These are phyloP conservation scores for Spilarctia lutea DNA, from an alignment of 2,888 invertebrate genomes.

Conservation along the genomic window DNA sequence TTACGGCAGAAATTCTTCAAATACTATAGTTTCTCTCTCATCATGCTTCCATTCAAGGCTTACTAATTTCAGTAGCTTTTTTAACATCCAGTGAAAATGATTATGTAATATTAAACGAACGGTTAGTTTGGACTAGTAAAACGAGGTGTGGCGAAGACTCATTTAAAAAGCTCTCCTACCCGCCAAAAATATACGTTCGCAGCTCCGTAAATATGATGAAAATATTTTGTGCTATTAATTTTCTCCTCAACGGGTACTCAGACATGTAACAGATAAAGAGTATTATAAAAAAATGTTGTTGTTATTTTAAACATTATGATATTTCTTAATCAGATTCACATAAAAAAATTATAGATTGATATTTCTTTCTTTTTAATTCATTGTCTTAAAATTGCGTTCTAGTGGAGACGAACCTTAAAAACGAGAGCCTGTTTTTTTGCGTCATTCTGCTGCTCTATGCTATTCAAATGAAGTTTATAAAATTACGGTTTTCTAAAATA, in stretches of 20 bases:
- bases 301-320: not conserved
- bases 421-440: not conserved
- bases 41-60: not conserved
- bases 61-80: not conserved
- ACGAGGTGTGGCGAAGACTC: conserved; percentile 24
- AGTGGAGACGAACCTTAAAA: not conserved
- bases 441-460: not conserved
- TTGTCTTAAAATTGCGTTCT: not conserved
- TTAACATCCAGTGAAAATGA: not conserved
- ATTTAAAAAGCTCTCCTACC: not conserved
- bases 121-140: conserved; percentile 42
- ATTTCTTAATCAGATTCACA: not conserved
- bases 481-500: not conserved
- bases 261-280: not conserved
- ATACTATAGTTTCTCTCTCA: not conserved
- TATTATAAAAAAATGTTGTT: not conserved
- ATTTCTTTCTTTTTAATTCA: not conserved
- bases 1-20: not conserved
- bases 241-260: not conserved
- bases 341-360: not conserved
- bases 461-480: not conserved
- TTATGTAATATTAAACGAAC: conserved; percentile 8
- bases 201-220: not conserved
- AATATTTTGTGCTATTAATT: too few relatives aligned
- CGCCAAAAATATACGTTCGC: not conserved